These are phyloP conservation scores for Cenopis cana DNA, from an alignment of 2,888 invertebrate species.

Conservation along the genomic window DNA sequence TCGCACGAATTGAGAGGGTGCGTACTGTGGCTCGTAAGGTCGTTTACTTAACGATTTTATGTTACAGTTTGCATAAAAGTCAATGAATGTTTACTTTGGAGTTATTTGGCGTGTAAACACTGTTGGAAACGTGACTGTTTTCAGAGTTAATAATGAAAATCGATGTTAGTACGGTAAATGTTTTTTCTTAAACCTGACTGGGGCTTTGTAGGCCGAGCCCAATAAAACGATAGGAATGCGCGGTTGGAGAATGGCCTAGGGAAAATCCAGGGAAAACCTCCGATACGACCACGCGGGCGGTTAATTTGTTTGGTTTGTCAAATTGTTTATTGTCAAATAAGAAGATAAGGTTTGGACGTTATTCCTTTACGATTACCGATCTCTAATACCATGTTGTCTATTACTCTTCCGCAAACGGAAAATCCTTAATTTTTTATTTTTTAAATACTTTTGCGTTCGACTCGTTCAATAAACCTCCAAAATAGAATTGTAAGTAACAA, in stretches of 20 bases:
- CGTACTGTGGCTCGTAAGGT: conserved; percentile 53
- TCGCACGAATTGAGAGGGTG: conserved; percentile 49
- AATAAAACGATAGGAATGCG: too few species aligned
- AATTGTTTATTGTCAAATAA: too few species aligned
- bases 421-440: too few species aligned
- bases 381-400: neutral
- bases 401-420: neutral
- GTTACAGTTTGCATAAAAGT: conserved; percentile 38
- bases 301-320: too few species aligned
- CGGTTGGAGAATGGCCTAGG: too few species aligned
- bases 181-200: too few species aligned
- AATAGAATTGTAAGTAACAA: conserved; percentile 33
- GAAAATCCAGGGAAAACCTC: too few species aligned
- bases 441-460: neutral
- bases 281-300: too few species aligned
- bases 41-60: conserved; percentile 50
- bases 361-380: neutral
- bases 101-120: conserved; percentile 26
- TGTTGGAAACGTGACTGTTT: conserved; percentile 9
- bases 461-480: conserved; percentile 26
- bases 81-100: conserved; percentile 24
- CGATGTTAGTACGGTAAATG: neutral
- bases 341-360: neutral
- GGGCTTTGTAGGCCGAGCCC: too few species aligned
- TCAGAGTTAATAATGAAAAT: neutral